Conservation (phyloP, 2,797 vertebrate species). For the Hephaestus fuliginosus region DNA sequence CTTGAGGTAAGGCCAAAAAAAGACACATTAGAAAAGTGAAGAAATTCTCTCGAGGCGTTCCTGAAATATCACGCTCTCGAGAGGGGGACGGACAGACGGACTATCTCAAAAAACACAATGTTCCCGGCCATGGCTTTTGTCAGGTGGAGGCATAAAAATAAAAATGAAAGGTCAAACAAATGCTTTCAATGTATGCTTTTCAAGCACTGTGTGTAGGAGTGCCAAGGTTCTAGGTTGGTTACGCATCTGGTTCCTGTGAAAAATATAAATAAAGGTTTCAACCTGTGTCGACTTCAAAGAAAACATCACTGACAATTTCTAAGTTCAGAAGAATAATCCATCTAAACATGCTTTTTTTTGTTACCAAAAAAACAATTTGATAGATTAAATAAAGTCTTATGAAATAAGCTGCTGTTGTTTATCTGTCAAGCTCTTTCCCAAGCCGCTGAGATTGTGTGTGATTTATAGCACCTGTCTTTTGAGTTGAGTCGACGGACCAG, state of each 20-base stretch:
- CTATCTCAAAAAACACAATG: too few relatives aligned
- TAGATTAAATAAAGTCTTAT: conserved; percentile 38
- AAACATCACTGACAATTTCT: conserved; percentile 15
- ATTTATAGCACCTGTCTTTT: conserved; percentile 63
- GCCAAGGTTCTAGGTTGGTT: conserved; percentile 14
- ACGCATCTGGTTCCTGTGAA: neutral
- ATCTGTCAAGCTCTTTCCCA: conserved; percentile 52
- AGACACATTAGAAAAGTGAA: too few relatives aligned
- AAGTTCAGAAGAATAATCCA: neutral
- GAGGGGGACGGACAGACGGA: too few relatives aligned
- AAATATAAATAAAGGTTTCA: neutral
- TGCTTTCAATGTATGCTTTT: neutral
- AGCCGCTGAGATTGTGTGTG: conserved; percentile 40
- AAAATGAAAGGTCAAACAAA: neutral
- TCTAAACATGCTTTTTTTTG: conserved; percentile 5
- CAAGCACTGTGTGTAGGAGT: conserved; percentile 8
- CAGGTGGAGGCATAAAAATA: too few relatives aligned
- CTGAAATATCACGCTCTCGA: too few relatives aligned
- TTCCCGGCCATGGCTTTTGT: too few relatives aligned
- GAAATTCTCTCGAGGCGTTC: too few relatives aligned
- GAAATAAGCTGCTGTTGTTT: conserved; percentile 51
- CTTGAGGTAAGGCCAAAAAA: too few relatives aligned
- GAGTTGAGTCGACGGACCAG: conserved; percentile 60
- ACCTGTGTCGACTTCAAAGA: too few relatives aligned
- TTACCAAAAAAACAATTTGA: conserved; percentile 16